phyloP scores from a whole-genome alignment of 2,888 invertebrate species.

The Nineta flava region DNA sequence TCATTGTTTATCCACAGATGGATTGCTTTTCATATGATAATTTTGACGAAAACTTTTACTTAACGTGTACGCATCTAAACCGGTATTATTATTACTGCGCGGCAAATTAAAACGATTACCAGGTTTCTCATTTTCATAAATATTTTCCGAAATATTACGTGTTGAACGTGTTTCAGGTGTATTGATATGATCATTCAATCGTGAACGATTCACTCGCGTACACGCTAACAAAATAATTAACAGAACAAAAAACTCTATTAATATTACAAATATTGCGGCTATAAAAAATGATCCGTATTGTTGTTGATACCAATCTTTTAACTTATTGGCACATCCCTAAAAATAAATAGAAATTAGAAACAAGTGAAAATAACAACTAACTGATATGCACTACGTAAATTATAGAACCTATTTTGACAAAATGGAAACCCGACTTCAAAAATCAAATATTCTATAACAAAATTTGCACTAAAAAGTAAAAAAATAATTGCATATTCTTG shows the following conservation, averaged over 20 bases:
- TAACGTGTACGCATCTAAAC: constrained; percentile 22
- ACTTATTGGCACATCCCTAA: constrained; percentile 51
- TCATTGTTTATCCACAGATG: constrained; percentile 19
- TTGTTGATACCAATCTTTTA: constrained; percentile 63
- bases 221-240: constrained; percentile 56
- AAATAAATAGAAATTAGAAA: not conserved
- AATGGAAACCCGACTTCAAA: too few species aligned
- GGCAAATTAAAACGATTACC: not conserved
- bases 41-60: constrained; percentile 25
- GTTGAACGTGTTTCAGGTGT: constrained; percentile 4
- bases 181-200: constrained; percentile 1
- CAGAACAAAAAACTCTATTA: constrained; percentile 58
- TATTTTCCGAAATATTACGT: constrained; percentile 5
- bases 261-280: constrained; percentile 44
- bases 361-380: too few species aligned
- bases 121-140: constrained; percentile 7
- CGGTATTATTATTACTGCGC: not conserved
- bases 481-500: too few species aligned
- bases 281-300: constrained; percentile 54
- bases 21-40: constrained; percentile 21
- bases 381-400: too few species aligned
- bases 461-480: too few species aligned
- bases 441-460: too few species aligned
- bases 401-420: too few species aligned
- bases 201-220: constrained; percentile 38